Percentiles rank a stretch among this genome's conserved stretches.
Conservation (phyloP, 1,140 invertebrate genomes). For the Achatina immaculata region DNA sequence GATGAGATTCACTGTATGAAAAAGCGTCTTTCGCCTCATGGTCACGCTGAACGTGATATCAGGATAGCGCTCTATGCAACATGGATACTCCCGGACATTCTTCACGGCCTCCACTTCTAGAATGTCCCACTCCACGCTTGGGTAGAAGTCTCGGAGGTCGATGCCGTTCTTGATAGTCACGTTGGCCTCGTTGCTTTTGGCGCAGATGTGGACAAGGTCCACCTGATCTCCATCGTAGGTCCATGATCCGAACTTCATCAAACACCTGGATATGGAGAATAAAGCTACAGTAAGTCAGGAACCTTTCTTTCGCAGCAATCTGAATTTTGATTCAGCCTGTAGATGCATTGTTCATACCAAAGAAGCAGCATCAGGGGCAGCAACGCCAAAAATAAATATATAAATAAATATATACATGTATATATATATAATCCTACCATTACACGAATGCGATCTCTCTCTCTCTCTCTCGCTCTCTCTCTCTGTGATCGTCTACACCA, state of each 20-base stretch:
- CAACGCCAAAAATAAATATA: too few relatives aligned
- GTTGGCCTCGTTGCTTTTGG: constrained; percentile 39
- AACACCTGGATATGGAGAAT: constrained; percentile 70
- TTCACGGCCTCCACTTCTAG: constrained; percentile 73
- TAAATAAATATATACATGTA: too few relatives aligned
- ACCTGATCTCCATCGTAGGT: constrained; percentile 79
- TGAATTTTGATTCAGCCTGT: too few relatives aligned
- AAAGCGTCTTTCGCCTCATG: constrained; percentile 71
- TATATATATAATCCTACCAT: too few relatives aligned
- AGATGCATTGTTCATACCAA: too few relatives aligned
- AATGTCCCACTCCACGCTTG: constrained; percentile 98
- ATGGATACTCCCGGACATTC: constrained; percentile 63
- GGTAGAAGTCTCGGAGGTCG: constrained; percentile 68
- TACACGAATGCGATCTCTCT: too few relatives aligned
- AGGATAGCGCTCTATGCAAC: constrained; percentile 67
- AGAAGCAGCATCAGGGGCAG: too few relatives aligned
- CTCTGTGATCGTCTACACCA: too few relatives aligned
- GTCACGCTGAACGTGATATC: constrained; percentile 71
- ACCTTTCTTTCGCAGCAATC: too few relatives aligned
- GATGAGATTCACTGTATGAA: constrained; percentile 75
- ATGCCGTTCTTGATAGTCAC: constrained; percentile 60
- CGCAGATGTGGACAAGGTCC: constrained; percentile 76
- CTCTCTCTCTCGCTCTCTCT: too few relatives aligned
- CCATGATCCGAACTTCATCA: constrained; percentile 91
- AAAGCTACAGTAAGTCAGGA: too few relatives aligned